Evolutionary conservation across 2,888 invertebrate genomes (phyloP).

Genomic region (Spodoptera picta): DNA sequence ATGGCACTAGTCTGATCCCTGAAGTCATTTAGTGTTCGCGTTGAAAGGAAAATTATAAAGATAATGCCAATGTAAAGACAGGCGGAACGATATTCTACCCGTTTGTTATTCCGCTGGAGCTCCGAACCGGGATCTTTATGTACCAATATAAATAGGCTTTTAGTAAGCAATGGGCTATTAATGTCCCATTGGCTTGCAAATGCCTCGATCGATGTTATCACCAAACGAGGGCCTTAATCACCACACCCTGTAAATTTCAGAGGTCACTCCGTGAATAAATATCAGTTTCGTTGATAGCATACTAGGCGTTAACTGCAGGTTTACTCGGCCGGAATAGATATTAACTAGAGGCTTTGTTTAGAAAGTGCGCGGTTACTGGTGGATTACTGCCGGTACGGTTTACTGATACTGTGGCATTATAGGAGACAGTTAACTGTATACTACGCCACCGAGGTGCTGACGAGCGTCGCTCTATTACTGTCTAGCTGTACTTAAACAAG

Average conservation of each 20-base stretch:
- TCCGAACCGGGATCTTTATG: constrained; percentile 49
- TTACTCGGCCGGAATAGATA: constrained; percentile 16
- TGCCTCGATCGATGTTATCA: constrained; percentile 58
- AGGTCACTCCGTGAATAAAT: constrained; percentile 57
- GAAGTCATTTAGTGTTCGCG: constrained; percentile 8
- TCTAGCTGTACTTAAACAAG: background rate
- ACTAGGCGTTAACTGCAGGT: constrained; percentile 39
- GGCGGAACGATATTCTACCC: constrained; percentile 37
- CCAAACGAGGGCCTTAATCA: constrained; percentile 56
- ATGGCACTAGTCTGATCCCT: constrained; percentile 1
- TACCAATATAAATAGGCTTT: constrained; percentile 57
- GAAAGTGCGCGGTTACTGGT: constrained; percentile 8
- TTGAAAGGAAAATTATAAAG: constrained; percentile 31
- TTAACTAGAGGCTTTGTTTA: constrained; percentile 7
- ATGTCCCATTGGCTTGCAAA: constrained; percentile 56
- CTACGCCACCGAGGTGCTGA: too few species aligned
- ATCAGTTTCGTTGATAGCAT: constrained; percentile 50
- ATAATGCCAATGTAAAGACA: constrained; percentile 28
- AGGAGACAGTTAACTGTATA: too few species aligned
- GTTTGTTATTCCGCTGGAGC: constrained; percentile 41
- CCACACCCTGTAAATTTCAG: constrained; percentile 56
- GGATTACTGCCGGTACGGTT: too few species aligned
- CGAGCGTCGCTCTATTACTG: too few species aligned
- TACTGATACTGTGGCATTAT: too few species aligned
- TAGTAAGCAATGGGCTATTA: constrained; percentile 59